A percentile compares a stretch with the other conserved stretches of the same genome.
These are phyloP conservation scores for Sipha flava DNA, from an alignment of 1,140 invertebrate species.

Conservation along the genomic window DNA sequence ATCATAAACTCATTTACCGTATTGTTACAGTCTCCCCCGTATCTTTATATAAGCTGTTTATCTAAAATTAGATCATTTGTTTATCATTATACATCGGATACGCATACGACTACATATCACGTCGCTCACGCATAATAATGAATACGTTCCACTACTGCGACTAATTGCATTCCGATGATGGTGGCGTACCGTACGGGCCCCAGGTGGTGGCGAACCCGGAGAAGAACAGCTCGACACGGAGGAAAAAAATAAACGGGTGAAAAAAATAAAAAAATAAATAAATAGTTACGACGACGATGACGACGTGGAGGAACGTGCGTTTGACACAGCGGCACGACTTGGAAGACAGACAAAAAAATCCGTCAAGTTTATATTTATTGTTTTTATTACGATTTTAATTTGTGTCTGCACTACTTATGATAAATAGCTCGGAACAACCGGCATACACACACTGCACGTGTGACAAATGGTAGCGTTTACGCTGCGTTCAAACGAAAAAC, in stretches of 20 bases:
- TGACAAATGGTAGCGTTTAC: slow-evolving; percentile 8
- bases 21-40: neutral
- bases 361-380: slow-evolving; percentile 22
- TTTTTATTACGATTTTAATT: slow-evolving; percentile 27
- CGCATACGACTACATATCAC: too few species aligned
- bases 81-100: neutral
- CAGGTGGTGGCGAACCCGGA: neutral
- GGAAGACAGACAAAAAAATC: slow-evolving; percentile 14
- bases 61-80: slow-evolving; percentile 12
- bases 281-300: too few species aligned
- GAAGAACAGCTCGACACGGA: neutral
- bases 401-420: slow-evolving; percentile 8
- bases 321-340: neutral
- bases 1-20: neutral
- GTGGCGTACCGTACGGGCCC: neutral
- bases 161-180: slow-evolving; percentile 14
- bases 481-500: neutral
- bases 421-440: neutral
- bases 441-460: neutral
- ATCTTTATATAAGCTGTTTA: neutral
- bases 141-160: neutral
- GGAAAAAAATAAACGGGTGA: neutral
- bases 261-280: too few species aligned
- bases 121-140: neutral
- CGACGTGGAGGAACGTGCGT: neutral